Evolutionary conservation across 2,113 vertebrate genomes (phyloP).

Genomic region (Gnathonemus longibarbis): DNA sequence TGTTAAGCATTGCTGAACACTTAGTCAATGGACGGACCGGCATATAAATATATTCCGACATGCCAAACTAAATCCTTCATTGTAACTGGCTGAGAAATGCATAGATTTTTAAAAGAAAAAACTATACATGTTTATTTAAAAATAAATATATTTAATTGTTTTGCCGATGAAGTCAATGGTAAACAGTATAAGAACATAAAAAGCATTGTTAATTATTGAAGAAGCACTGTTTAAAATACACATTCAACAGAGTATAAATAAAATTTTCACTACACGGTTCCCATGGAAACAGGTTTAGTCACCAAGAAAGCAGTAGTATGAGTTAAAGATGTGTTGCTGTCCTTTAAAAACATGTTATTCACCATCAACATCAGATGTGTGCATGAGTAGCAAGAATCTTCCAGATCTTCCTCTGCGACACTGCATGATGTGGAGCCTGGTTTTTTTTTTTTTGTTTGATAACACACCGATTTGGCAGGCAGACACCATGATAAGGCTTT

Average conservation of each 20-base stretch:
- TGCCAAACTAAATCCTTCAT: background rate
- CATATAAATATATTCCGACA: background rate
- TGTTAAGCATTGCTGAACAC: background rate
- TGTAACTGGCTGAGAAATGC: background rate
- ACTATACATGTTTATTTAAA: conserved; percentile 53
- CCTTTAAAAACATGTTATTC: background rate
- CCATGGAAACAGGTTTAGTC: conserved; percentile 24
- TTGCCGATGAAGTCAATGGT: conserved; percentile 80
- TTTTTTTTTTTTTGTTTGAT: background rate
- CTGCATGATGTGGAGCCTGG: background rate
- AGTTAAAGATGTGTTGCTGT: background rate
- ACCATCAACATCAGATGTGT: background rate
- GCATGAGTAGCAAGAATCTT: background rate
- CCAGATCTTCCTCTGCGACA: background rate
- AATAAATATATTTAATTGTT: conserved; percentile 90
- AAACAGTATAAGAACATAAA: conserved; percentile 85
- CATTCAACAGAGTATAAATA: conserved; percentile 65
- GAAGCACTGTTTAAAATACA: conserved; percentile 75
- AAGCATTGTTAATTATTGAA: conserved; percentile 82
- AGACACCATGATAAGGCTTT: background rate
- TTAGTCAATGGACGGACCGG: background rate
- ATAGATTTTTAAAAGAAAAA: background rate
- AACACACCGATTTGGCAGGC: background rate
- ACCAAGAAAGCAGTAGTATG: conserved; percentile 17
- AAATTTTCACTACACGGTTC: conserved; percentile 22